Evolutionary conservation across 2,888 invertebrate genomes (phyloP).

Genomic region (Ptychoptera albimana): DNA sequence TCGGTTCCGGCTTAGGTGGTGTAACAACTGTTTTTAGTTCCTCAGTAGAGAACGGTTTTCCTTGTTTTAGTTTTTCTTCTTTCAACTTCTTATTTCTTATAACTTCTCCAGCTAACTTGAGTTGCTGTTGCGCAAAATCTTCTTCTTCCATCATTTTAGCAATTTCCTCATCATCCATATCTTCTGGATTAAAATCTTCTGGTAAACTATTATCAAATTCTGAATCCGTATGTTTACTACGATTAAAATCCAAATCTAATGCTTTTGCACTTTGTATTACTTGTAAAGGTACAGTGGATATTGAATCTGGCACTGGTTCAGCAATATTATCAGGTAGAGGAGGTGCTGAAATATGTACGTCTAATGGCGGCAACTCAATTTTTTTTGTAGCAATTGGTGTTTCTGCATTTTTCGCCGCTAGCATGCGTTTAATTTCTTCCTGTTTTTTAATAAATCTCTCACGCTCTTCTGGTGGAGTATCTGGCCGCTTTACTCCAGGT

Average conservation of each 20-base stretch:
- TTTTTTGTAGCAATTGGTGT: slow-evolving; percentile 20
- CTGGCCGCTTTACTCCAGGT: slow-evolving; percentile 29
- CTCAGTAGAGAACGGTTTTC: slow-evolving; percentile 32
- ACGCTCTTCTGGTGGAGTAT: slow-evolving; percentile 30
- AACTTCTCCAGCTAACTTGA: slow-evolving; percentile 25
- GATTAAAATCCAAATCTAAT: slow-evolving; percentile 27
- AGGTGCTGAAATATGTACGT: slow-evolving; percentile 8
- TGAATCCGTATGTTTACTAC: slow-evolving; percentile 20
- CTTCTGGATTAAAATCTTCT: slow-evolving; percentile 32
- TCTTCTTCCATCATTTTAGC: slow-evolving; percentile 47
- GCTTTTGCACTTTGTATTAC: slow-evolving; percentile 30
- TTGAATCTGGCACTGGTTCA: slow-evolving; percentile 22
- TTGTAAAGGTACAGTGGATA: slow-evolving; percentile 28
- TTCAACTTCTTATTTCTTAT: slow-evolving; percentile 36
- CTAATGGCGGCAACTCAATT: neutral
- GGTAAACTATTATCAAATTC: slow-evolving; percentile 23
- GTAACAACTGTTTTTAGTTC: slow-evolving; percentile 4
- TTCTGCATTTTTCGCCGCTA: slow-evolving; percentile 30
- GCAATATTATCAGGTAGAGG: slow-evolving; percentile 4
- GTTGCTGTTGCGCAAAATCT: slow-evolving; percentile 38
- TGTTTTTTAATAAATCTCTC: slow-evolving; percentile 29
- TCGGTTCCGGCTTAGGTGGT: slow-evolving; percentile 18
- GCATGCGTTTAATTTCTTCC: slow-evolving; percentile 30
- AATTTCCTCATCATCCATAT: slow-evolving; percentile 32
- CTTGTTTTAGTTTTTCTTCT: slow-evolving; percentile 35